Conservation (phyloP, 2,113 vertebrate genomes). For the Sinocyclocheilus grahami region DNA sequence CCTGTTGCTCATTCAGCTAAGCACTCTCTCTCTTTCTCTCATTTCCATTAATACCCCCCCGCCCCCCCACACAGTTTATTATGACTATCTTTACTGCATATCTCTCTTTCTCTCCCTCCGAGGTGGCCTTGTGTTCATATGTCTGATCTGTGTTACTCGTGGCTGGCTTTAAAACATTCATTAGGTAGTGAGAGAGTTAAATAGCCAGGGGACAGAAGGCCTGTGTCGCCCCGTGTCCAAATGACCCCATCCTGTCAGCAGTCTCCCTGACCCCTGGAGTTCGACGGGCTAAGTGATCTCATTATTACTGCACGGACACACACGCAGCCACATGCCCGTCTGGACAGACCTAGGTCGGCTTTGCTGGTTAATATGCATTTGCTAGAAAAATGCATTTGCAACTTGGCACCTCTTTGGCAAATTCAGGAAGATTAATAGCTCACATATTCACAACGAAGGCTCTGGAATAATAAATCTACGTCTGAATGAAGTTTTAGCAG, state of each 20-base stretch:
- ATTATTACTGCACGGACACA: conserved; percentile 63
- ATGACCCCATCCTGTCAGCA: conserved; percentile 49
- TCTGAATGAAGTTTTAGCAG: conserved; percentile 17
- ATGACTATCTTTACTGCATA: not conserved
- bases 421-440: not conserved
- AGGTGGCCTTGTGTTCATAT: conserved; percentile 16
- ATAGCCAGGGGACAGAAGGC: conserved; percentile 40
- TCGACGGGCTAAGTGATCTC: conserved; percentile 62
- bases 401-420: conserved; percentile 14
- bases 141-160: conserved; percentile 31
- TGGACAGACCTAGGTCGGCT: conserved; percentile 9
- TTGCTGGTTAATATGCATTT: conserved; percentile 18
- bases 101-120: conserved; percentile 8
- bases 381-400: not conserved
- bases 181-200: conserved; percentile 55
- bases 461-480: conserved; percentile 27
- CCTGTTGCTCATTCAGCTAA: conserved; percentile 73
- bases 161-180: conserved; percentile 73
- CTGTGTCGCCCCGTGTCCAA: conserved; percentile 24
- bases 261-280: conserved; percentile 56
- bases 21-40: not conserved
- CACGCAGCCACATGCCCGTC: conserved; percentile 20
- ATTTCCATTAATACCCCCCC: not conserved
- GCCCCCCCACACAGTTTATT: not conserved
- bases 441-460: conserved; percentile 6